A percentile compares a stretch with the other conserved stretches of the same genome.
phyloP scores from a whole-genome alignment of 2,113 vertebrate species.

The Rhinopomastus cyanomelas region DNA sequence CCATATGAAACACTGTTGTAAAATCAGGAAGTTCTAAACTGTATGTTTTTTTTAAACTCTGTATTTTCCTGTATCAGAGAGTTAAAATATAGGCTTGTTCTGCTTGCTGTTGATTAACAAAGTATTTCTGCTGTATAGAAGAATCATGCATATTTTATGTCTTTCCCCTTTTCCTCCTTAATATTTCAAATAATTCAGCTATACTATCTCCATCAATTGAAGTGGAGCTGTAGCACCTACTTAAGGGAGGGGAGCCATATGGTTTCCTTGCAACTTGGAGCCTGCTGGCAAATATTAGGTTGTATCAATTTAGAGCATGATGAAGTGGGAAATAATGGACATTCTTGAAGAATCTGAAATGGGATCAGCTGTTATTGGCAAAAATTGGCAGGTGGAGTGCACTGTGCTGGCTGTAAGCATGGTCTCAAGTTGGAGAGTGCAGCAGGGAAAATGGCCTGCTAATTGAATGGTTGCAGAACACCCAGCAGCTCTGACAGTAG shows the following conservation, averaged over 20 bases:
- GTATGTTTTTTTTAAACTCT: not conserved
- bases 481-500: slow-evolving; percentile 26
- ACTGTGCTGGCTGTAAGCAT: not conserved
- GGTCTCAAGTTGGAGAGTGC: slow-evolving; percentile 31
- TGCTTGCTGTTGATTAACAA: not conserved
- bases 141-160: slow-evolving; percentile 1
- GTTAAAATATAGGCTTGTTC: not conserved
- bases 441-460: slow-evolving; percentile 59
- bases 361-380: slow-evolving; percentile 46
- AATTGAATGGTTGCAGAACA: slow-evolving; percentile 43
- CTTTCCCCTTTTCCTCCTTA: slow-evolving; percentile 20
- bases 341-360: slow-evolving; percentile 37
- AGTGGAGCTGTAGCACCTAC: slow-evolving; percentile 30
- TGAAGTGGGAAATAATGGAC: slow-evolving; percentile 61
- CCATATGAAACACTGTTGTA: not conserved
- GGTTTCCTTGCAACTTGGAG: slow-evolving; percentile 38
- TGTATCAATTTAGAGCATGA: slow-evolving; percentile 57
- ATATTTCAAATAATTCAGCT: slow-evolving; percentile 32
- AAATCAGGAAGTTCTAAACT: not conserved
- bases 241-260: slow-evolving; percentile 43
- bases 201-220: slow-evolving; percentile 7
- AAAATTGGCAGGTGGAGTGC: slow-evolving; percentile 52
- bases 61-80: not conserved
- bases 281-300: slow-evolving; percentile 49
- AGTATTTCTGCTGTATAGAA: not conserved